Evolutionary conservation across 2,113 vertebrate genomes (phyloP).

Genomic region (Ranitomeya variabilis): DNA sequence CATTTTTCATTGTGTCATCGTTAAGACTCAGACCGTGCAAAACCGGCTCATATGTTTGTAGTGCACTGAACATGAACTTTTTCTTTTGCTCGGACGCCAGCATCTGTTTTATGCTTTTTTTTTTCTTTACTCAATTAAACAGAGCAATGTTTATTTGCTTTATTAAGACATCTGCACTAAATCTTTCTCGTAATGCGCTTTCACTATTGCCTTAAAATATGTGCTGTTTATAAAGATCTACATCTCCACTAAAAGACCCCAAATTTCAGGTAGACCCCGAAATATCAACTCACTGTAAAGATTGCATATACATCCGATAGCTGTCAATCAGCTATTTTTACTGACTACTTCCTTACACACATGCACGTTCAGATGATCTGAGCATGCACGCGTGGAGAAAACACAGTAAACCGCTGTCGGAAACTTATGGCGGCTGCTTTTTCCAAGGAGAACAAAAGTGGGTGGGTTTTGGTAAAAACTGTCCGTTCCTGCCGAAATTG

Average conservation of each 20-base stretch:
- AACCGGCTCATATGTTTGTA: slow-evolving; percentile 59
- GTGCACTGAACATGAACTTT: slow-evolving; percentile 57
- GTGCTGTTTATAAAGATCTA: slow-evolving; percentile 64
- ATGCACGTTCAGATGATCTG: no score
- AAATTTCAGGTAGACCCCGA: not conserved
- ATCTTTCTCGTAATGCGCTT: slow-evolving; percentile 54
- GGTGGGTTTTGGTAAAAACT: no score
- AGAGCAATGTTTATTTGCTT: slow-evolving; percentile 65
- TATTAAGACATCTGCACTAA: slow-evolving; percentile 62
- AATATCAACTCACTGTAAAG: not conserved
- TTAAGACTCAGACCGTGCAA: slow-evolving; percentile 35
- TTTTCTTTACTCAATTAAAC: slow-evolving; percentile 58
- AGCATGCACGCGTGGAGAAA: no score
- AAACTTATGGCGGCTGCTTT: no score
- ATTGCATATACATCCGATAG: no score
- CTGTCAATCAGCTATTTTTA: no score
- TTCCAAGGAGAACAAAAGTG: no score
- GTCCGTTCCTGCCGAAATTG: no score
- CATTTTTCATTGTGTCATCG: slow-evolving; percentile 46
- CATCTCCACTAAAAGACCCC: not conserved
- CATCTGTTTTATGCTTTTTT: slow-evolving; percentile 55
- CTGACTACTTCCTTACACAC: no score
- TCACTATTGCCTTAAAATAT: slow-evolving; percentile 62
- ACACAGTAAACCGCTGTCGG: no score
- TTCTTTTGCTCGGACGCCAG: slow-evolving; percentile 35